phyloP scores from a whole-genome alignment of 2,888 invertebrate genomes.

The Scaptomyza caliginosa region DNA sequence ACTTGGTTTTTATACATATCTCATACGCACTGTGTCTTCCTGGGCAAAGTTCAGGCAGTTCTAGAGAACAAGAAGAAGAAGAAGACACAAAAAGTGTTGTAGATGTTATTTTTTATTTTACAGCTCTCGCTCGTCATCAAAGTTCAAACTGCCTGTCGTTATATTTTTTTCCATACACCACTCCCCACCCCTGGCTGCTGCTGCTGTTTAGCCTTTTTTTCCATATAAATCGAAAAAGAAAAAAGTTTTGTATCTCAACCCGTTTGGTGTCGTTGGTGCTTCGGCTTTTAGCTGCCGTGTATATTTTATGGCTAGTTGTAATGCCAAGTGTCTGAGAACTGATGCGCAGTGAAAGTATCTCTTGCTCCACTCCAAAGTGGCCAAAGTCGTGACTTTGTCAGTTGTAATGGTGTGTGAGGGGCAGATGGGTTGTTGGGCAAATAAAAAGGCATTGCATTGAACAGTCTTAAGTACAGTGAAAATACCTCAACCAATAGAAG shows the following conservation, averaged over 20 bases:
- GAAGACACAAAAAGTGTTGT: conserved; percentile 30
- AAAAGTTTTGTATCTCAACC: conserved; percentile 44
- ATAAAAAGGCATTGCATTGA: conserved; percentile 27
- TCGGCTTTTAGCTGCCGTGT: conserved; percentile 43
- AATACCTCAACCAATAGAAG: conserved; percentile 6
- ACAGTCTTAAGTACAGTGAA: conserved; percentile 38
- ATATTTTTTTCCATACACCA: conserved; percentile 20
- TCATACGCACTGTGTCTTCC: conserved; percentile 3
- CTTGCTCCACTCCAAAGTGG: conserved; percentile 26
- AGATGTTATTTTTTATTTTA: conserved; percentile 48
- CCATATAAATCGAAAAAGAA: conserved; percentile 77
- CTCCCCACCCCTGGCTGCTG: neutral
- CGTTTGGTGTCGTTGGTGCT: neutral
- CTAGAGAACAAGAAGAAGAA: conserved; percentile 4
- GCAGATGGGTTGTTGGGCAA: neutral
- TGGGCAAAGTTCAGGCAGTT: conserved; percentile 10
- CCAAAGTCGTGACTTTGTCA: conserved; percentile 40
- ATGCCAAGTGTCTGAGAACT: conserved; percentile 47
- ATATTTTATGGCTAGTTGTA: conserved; percentile 66
- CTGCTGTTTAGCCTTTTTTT: conserved; percentile 45
- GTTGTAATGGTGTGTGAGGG: conserved; percentile 14
- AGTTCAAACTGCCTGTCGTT: conserved; percentile 71
- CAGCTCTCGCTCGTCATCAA: conserved; percentile 60
- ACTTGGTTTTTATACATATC: neutral
- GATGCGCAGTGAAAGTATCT: conserved; percentile 37